Base-by-base conservation (phyloP, 2,113 vertebrate species). In the Cavia aperea region DNA sequence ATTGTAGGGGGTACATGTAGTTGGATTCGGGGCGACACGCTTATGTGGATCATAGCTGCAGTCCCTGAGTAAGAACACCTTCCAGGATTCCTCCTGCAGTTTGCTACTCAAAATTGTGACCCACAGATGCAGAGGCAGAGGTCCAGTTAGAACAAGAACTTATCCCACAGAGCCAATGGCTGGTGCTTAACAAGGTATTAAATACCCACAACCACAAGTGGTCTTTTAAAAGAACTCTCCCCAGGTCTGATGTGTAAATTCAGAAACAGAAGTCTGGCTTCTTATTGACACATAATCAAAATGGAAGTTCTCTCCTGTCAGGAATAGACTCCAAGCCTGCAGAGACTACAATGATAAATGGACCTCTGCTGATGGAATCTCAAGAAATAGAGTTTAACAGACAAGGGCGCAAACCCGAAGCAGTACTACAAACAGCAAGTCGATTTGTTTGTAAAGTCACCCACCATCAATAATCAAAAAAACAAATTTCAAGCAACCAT, bases 401-500 rank as follows among this genome's bases (percentile, higher is more conserved):
- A 49, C 72, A 73, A 87, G 29, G 46, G 15, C 15, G 15, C 70
- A 68, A 81, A 84, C 65, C 81, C 13, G 1, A 54, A 70, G 56
- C 51, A 26, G 13, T 2, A 15, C 83, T 10, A 33, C 63, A 63
- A 51, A 83, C n/a, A 60, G 46, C 36, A 88, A 49, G 79, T 81
- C 88, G 29, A 10, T 77, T 75, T 60, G 14, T 60, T 31, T 43
- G 60, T 63, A 31, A 86, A 60, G n/a, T 73, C 89, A 86, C 66
- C 36, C 72, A 51, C 62, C 51, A 33, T 79, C 75, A 86, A 51
- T 81, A 81, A 89, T 16, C 84, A 78, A 78, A 90, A 56, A 95
- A 90, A 92, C 31, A 78, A 58, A 88, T 79, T 84, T 92, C 92
- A 88, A 86, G 66, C 94, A 46, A n/a, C 86, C 93, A 94, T 63